A percentile compares a stretch with the other conserved stretches of the same genome.
Evolutionary conservation across 2,797 vertebrate species (phyloP).

Genomic region (Silurus lanzhouensis): DNA sequence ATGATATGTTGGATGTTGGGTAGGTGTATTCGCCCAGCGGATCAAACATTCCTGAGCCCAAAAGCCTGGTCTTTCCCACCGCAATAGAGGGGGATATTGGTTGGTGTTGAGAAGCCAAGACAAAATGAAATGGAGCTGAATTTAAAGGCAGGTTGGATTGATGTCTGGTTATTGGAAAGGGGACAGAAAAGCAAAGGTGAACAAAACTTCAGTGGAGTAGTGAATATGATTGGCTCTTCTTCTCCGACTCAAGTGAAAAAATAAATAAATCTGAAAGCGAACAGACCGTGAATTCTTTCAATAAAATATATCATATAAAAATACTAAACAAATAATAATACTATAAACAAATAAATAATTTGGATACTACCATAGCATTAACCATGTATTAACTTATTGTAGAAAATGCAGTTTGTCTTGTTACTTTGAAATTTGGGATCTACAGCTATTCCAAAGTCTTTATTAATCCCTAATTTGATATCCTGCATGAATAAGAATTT

Average conservation of each 20-base stretch:
- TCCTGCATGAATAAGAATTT: conserved; percentile 41
- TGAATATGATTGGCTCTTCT: conserved; percentile 26
- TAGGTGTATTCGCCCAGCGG: conserved; percentile 42
- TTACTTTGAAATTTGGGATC: background rate
- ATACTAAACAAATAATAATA: too few relatives aligned
- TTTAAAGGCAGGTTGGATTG: conserved; percentile 42
- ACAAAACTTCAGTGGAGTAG: conserved; percentile 21
- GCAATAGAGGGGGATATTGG: conserved; percentile 50
- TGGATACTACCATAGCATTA: background rate
- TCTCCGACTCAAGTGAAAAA: conserved; percentile 61
- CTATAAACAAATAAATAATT: background rate
- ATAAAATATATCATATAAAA: too few relatives aligned
- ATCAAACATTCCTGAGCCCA: conserved; percentile 50
- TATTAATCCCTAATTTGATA: conserved; percentile 44
- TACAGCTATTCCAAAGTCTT: conserved; percentile 38
- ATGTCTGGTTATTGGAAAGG: conserved; percentile 51
- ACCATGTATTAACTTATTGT: background rate
- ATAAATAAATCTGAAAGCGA: conserved; percentile 72
- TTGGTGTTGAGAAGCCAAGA: conserved; percentile 43
- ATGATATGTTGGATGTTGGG: conserved; percentile 41
- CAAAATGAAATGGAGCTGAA: conserved; percentile 57
- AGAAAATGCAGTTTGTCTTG: background rate
- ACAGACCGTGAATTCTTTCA: conserved; percentile 80
- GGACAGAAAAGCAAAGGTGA: conserved; percentile 45
- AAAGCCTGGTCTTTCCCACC: conserved; percentile 42